Conservation (phyloP, 2,113 vertebrate species). For the Zosterops japonicus region DNA sequence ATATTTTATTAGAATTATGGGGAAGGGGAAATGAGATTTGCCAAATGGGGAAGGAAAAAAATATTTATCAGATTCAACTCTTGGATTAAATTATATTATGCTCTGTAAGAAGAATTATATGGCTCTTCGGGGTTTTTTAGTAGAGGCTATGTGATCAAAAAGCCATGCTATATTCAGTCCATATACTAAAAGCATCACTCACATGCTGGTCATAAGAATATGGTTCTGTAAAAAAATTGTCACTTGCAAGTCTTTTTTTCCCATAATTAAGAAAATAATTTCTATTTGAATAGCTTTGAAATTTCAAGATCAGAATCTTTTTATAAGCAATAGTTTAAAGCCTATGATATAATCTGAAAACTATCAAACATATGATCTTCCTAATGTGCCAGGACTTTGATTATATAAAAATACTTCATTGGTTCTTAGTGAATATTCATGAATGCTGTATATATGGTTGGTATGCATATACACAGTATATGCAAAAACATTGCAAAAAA, state of each 20-base stretch:
- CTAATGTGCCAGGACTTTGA: neutral
- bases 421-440: conserved; percentile 5
- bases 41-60: neutral
- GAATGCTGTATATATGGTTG: neutral
- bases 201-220: neutral
- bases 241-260: neutral
- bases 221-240: neutral
- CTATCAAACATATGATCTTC: neutral
- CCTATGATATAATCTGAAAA: neutral
- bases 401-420: conserved; percentile 8
- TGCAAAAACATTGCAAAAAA: neutral
- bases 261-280: conserved; percentile 15
- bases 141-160: neutral
- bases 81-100: neutral
- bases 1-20: neutral
- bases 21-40: neutral
- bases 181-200: neutral
- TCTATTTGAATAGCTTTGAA: conserved; percentile 30
- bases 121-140: neutral
- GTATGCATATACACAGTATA: neutral
- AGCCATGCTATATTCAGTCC: neutral
- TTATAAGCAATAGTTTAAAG: neutral
- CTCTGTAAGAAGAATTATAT: neutral
- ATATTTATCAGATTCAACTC: neutral
- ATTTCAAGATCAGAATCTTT: conserved; percentile 1